Evolutionary conservation across 2,888 invertebrate species (phyloP).

Genomic region (Polydrusus tereticollis): DNA sequence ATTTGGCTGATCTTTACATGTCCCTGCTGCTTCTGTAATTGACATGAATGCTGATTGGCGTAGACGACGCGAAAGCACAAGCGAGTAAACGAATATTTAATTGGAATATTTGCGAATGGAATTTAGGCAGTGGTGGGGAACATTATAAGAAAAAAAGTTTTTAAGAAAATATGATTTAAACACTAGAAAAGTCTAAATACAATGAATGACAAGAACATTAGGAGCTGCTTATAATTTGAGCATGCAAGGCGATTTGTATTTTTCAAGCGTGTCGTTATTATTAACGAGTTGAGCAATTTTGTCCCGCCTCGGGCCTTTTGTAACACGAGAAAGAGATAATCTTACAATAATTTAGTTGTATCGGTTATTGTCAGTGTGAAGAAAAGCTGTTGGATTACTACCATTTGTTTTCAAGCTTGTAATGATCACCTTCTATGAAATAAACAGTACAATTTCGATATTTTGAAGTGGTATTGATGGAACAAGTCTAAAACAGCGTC

Average conservation of each 20-base stretch:
- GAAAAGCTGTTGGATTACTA: neutral
- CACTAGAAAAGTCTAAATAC: too few relatives aligned
- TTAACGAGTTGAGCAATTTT: neutral
- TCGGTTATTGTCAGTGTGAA: neutral
- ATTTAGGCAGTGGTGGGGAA: constrained; percentile 3
- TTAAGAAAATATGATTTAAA: too few relatives aligned
- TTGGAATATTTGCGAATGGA: constrained; percentile 25
- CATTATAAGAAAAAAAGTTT: neutral
- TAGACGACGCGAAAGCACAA: constrained; percentile 28
- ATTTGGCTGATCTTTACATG: constrained; percentile 27
- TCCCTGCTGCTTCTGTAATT: constrained; percentile 25
- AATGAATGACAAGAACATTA: too few relatives aligned
- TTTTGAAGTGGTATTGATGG: too few relatives aligned
- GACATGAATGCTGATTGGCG: constrained; percentile 29
- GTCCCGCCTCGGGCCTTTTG: neutral
- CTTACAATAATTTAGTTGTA: neutral
- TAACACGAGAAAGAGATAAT: neutral
- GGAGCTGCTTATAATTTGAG: too few relatives aligned
- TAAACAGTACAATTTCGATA: too few relatives aligned
- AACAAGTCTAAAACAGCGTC: too few relatives aligned
- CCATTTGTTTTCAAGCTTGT: neutral
- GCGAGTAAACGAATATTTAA: constrained; percentile 29
- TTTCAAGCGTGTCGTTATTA: neutral
- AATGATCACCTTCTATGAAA: neutral
- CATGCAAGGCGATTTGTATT: neutral